Evolutionary conservation across 2,797 vertebrate species (phyloP).

Genomic region (Gymnothorax javanicus): DNA sequence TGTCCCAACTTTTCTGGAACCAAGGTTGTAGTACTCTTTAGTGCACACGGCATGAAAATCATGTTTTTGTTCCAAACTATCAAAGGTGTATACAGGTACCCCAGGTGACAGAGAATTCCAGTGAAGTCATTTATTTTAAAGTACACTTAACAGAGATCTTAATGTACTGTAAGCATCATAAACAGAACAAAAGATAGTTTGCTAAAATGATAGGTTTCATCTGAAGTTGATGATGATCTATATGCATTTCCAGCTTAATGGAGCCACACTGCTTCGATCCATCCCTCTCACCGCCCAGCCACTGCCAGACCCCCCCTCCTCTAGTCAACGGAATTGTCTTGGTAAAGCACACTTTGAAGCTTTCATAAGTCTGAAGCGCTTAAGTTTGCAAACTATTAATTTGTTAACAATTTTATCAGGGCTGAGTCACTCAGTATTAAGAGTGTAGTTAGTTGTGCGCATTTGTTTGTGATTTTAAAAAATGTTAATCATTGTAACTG

Average conservation of each 20-base stretch:
- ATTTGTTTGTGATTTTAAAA: not conserved
- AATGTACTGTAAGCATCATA: no score
- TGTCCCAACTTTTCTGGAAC: no score
- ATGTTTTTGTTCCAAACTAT: no score
- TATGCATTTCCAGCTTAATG: slow-evolving; percentile 67
- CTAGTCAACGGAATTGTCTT: slow-evolving; percentile 83
- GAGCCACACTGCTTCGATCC: slow-evolving; percentile 90
- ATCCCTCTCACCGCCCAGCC: slow-evolving; percentile 72
- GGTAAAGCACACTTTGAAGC: slow-evolving; percentile 63
- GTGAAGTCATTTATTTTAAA: no score
- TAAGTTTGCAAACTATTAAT: not conserved
- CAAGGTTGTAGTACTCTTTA: no score
- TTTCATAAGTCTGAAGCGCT: not conserved
- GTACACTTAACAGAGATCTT: no score
- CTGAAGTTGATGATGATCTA: not conserved
- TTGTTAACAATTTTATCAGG: not conserved
- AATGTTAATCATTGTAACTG: not conserved
- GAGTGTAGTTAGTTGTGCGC: not conserved
- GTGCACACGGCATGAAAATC: no score
- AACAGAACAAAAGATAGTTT: no score
- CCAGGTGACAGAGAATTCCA: no score
- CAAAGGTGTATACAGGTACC: no score
- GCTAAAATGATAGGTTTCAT: not conserved
- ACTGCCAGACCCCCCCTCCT: slow-evolving; percentile 78
- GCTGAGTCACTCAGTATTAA: not conserved